Evolutionary conservation across 2,888 invertebrate species (phyloP).

Genomic region (Cephonodes hylas): DNA sequence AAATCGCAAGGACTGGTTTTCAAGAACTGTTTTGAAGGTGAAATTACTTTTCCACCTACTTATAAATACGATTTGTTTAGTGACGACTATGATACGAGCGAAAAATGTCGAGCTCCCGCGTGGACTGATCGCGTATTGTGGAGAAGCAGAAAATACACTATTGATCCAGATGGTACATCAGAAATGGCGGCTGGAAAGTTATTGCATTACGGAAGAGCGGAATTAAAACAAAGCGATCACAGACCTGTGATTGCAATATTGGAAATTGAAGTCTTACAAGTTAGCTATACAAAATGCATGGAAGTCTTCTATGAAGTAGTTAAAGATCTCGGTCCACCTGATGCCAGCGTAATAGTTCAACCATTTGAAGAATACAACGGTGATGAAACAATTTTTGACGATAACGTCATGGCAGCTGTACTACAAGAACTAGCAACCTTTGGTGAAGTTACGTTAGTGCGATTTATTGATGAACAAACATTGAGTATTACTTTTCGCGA

Average conservation of each 20-base stretch:
- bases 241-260: constrained; percentile 96
- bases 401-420: constrained; percentile 88
- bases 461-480: constrained; percentile 90
- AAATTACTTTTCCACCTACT: constrained; percentile 95
- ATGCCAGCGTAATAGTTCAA: constrained; percentile 93
- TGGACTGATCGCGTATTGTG: constrained; percentile 99
- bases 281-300: constrained; percentile 88
- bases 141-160: constrained; percentile 88
- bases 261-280: constrained; percentile 91
- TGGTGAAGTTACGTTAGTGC: constrained; percentile 94
- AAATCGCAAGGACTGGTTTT: constrained; percentile 92
- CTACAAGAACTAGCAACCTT: constrained; percentile 91
- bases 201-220: constrained; percentile 94
- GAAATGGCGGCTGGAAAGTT: constrained; percentile 90
- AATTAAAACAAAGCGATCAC: constrained; percentile 98
- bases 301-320: constrained; percentile 92
- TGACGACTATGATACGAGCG: constrained; percentile 99
- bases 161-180: constrained; percentile 83
- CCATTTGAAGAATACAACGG: constrained; percentile 59
- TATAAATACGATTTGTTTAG: constrained; percentile 99
- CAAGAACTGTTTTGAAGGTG: constrained; percentile 95
- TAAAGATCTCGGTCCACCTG: constrained; percentile 94
- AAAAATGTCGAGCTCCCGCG: constrained; percentile 97
- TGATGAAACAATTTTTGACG: constrained; percentile 87
- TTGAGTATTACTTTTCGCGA: constrained; percentile 96